These are phyloP conservation scores for Mya arenaria DNA, from an alignment of 1,140 invertebrate species.

Conservation along the genomic window DNA sequence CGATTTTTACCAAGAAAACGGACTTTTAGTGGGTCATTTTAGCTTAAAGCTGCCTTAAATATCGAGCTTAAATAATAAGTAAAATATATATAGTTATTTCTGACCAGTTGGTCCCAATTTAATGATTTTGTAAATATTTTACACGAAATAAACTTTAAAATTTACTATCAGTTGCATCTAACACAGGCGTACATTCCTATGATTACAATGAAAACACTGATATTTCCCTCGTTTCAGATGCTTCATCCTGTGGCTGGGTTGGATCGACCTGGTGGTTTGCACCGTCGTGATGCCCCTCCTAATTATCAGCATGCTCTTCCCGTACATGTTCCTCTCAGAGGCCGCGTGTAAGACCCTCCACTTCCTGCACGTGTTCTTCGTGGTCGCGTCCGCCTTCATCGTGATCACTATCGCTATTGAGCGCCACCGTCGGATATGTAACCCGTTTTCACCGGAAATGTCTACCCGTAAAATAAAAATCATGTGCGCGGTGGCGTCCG, in stretches of 20 bases:
- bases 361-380: conserved; percentile 38
- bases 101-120: too few relatives aligned
- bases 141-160: too few relatives aligned
- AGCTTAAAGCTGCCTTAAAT: too few relatives aligned
- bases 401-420: conserved; percentile 40
- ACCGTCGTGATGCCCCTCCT: conserved; percentile 41
- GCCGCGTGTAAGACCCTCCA: conserved; percentile 36
- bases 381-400: conserved; percentile 37
- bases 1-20: too few relatives aligned
- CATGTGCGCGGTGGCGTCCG: conserved; percentile 30
- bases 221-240: conserved; percentile 20
- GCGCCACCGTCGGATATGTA: conserved; percentile 35
- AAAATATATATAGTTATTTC: too few relatives aligned
- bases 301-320: conserved; percentile 43
- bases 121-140: too few relatives aligned
- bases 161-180: too few relatives aligned
- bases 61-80: too few relatives aligned
- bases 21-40: too few relatives aligned
- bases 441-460: conserved; percentile 34
- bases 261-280: conserved; percentile 35
- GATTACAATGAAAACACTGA: too few relatives aligned
- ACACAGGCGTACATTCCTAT: too few relatives aligned
- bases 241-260: conserved; percentile 48
- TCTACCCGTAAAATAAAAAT: conserved; percentile 23
- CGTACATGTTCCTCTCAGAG: conserved; percentile 39